A percentile compares a stretch with the other conserved stretches of the same genome.
These are phyloP conservation scores for Rosalia funebris DNA, from an alignment of 2,888 invertebrate genomes.

Conservation along the genomic window DNA sequence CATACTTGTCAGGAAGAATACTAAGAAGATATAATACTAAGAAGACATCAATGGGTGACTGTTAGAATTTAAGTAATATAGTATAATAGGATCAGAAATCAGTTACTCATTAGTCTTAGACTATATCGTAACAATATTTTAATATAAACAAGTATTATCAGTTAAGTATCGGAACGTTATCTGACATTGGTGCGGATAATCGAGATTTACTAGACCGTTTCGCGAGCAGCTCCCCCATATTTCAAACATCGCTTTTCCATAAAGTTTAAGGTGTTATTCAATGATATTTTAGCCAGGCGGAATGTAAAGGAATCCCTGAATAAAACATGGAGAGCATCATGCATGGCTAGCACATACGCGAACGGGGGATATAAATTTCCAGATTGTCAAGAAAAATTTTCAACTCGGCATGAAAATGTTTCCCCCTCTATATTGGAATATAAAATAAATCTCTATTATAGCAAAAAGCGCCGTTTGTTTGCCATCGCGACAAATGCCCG, in stretches of 20 bases:
- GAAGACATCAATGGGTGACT: too few relatives aligned
- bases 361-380: conserved; percentile 58
- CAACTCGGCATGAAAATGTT: conserved; percentile 55
- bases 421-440: conserved; percentile 52
- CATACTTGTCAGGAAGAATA: too few relatives aligned
- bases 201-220: too few relatives aligned
- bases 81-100: too few relatives aligned
- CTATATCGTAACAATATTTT: too few relatives aligned
- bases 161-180: too few relatives aligned
- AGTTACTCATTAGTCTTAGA: too few relatives aligned
- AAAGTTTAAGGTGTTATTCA: conserved; percentile 45
- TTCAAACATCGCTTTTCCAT: conserved; percentile 21
- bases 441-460: conserved; percentile 50
- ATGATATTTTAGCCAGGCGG: conserved; percentile 49
- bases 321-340: conserved; percentile 57
- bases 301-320: conserved; percentile 55
- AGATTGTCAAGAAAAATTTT: conserved; percentile 60
- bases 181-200: too few relatives aligned
- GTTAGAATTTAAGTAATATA: too few relatives aligned
- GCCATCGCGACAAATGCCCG: conserved; percentile 26
- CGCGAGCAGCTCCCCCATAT: conserved; percentile 2
- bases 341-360: conserved; percentile 53
- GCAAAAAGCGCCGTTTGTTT: conserved; percentile 44
- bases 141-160: too few relatives aligned
- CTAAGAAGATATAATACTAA: too few relatives aligned